phyloP scores from a whole-genome alignment of 2,888 invertebrate species.

The Rutpela maculata region DNA sequence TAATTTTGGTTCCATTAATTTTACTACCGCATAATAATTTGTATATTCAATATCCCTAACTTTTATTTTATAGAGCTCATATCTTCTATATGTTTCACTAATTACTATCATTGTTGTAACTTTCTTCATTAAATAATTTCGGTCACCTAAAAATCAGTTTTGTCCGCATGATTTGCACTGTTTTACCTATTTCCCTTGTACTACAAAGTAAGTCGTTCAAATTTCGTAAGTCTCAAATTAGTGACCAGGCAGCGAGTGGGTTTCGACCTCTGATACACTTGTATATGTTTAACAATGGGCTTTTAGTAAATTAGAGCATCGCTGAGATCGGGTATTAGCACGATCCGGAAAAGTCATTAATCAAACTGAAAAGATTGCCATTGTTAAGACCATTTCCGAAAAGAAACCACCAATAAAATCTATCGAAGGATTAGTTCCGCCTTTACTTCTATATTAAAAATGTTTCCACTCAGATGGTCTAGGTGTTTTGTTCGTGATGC shows the following conservation, averaged over 20 bases:
- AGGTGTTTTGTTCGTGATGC: background rate
- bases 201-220: background rate
- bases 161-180: no score
- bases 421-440: slow-evolving; percentile 36
- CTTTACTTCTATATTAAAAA: slow-evolving; percentile 15
- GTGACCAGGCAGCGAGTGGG: background rate
- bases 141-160: no score
- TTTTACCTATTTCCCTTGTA: no score
- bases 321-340: slow-evolving; percentile 46
- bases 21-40: no score
- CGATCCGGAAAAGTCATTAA: slow-evolving; percentile 49
- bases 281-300: slow-evolving; percentile 43
- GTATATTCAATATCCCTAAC: no score
- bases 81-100: no score
- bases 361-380: slow-evolving; percentile 52
- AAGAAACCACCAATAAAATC: slow-evolving; percentile 34
- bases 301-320: slow-evolving; percentile 53
- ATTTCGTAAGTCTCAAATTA: background rate
- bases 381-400: slow-evolving; percentile 43
- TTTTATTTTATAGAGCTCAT: no score
- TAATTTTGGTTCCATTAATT: no score
- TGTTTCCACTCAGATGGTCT: slow-evolving; percentile 18
- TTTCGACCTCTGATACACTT: slow-evolving; percentile 10
- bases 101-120: no score
- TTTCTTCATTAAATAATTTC: no score